Evolutionary conservation across 2,113 vertebrate species (phyloP), one percentile per base, ranked within the genome.

Genomic region (Rhadina sibilatrix): DNA sequence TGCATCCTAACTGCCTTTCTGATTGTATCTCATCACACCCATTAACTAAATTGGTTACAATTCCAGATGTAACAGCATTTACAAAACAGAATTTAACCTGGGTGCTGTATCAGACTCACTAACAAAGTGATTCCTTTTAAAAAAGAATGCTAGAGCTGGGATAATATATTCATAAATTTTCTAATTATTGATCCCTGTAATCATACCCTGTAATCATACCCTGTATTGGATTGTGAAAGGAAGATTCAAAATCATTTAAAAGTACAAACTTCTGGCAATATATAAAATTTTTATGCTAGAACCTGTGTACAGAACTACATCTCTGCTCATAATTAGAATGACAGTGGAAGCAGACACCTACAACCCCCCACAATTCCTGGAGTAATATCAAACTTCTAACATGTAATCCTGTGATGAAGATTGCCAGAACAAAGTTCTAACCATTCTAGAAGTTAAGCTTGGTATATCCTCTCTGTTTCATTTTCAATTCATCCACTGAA

Each of bases 341-440:
- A 77, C 50, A 71, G 35, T 15, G 16, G 74, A 83, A 74, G 35
- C 23, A 80, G 33, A 60, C 31, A 68, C 24, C 23, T 71, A 24
- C 16, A 31, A 24, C 0, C 7, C n/a, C 46, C 8, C 5, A 3
- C 6, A 47, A 9, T 15, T 13, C 59, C 30, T 68, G 38, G 2
- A 50, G 13, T 63, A 71, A 23, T 31, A 81, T 21, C 37, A n/a
- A 78, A 61, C 14, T 25, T 71, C 69, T 54, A 33, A 18, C 21
- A 54, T 0, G 0, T 35, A 49, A 77, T 44, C 49, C 35, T 80
- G 22, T n/a, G 23, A 74, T 44, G 31, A 90, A 56, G 52, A 71
- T 3, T 38, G 59, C 20, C 25, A 40, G 38, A 91, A 70, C 4
- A 77, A 85, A 53, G 25, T 42, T 69, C 27, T n/a, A 90, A 60